phyloP scores from a whole-genome alignment of 2,113 vertebrate genomes.

The Scolopax mira region DNA sequence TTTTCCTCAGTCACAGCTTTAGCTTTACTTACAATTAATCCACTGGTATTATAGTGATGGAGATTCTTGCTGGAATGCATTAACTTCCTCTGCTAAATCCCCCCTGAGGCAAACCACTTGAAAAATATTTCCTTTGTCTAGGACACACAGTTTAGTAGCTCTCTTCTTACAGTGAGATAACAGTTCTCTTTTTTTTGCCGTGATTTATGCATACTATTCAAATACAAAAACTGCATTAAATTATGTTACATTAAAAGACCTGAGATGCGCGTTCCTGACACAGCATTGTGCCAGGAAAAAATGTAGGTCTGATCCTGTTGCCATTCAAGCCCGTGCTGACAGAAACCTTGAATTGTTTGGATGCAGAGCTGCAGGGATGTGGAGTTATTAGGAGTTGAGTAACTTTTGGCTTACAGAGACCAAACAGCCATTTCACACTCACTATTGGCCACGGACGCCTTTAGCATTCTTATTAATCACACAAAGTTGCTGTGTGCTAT shows the following conservation, averaged over 20 bases:
- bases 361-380: background rate
- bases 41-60: slow-evolving; percentile 40
- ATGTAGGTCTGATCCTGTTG: background rate
- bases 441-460: background rate
- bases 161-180: slow-evolving; percentile 47
- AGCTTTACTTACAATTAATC: slow-evolving; percentile 67
- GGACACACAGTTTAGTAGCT: slow-evolving; percentile 30
- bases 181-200: background rate
- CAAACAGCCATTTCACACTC: background rate
- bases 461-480: background rate
- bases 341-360: background rate
- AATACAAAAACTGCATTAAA: slow-evolving; percentile 41
- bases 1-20: slow-evolving; percentile 36
- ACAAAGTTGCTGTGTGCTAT: background rate
- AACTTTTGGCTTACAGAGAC: background rate
- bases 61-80: slow-evolving; percentile 64
- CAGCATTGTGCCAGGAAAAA: background rate
- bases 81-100: slow-evolving; percentile 62
- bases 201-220: slow-evolving; percentile 35
- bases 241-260: slow-evolving; percentile 20
- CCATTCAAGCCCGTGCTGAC: background rate
- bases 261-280: background rate
- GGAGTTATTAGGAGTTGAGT: background rate
- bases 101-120: slow-evolving; percentile 58
- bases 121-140: slow-evolving; percentile 67